Conservation (phyloP, 2,888 invertebrate species). For the Meiosimyza decipiens region DNA sequence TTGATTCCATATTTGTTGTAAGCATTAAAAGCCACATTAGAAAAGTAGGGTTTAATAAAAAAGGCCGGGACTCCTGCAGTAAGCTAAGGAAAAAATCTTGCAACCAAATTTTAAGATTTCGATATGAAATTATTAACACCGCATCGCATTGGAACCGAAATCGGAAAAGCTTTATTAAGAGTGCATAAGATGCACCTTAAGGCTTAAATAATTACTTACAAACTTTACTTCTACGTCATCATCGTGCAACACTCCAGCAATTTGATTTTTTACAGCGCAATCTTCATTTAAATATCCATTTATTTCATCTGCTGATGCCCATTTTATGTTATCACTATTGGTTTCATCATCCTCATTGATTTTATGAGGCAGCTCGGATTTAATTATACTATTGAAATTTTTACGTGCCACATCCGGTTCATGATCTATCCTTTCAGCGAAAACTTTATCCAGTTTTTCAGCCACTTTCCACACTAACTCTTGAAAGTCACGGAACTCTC, state of each 20-base stretch:
- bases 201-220: conserved; percentile 5
- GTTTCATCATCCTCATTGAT: conserved; percentile 9
- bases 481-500: conserved; percentile 37
- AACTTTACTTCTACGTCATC: neutral
- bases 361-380: conserved; percentile 36
- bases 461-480: conserved; percentile 34
- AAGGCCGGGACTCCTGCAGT: no score
- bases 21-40: no score
- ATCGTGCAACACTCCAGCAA: neutral
- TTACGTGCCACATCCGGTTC: neutral
- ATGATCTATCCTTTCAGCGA: neutral
- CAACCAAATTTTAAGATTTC: no score
- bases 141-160: no score
- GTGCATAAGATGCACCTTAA: neutral
- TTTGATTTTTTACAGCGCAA: neutral
- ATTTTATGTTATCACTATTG: neutral
- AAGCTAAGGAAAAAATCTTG: no score
- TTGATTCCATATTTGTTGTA: no score
- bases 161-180: no score
- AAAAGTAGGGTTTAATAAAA: no score
- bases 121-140: no score
- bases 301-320: neutral
- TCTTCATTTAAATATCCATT: conserved; percentile 14
- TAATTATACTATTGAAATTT: conserved; percentile 30
- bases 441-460: conserved; percentile 10